These are phyloP conservation scores for Chlorodrepanis virens DNA, from an alignment of 2,113 vertebrate genomes.

Conservation along the genomic window DNA sequence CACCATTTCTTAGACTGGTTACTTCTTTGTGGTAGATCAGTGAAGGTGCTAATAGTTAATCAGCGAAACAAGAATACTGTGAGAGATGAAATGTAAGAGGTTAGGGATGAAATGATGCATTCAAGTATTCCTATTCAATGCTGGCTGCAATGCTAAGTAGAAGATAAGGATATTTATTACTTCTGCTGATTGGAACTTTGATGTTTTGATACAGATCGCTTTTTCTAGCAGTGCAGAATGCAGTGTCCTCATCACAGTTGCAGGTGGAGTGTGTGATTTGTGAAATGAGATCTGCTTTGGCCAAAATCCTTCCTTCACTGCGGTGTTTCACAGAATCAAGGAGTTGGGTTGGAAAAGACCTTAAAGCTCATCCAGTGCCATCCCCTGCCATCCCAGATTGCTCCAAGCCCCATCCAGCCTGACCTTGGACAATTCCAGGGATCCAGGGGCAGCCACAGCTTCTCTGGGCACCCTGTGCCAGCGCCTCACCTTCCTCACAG, in stretches of 20 bases:
- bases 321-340: background rate
- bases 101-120: background rate
- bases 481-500: background rate
- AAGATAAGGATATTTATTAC: background rate
- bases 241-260: background rate
- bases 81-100: background rate
- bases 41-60: background rate
- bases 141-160: background rate
- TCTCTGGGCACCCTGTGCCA: background rate
- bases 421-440: background rate
- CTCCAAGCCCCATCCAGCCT: accelerated
- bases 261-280: background rate
- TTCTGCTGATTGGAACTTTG: background rate
- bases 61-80: background rate
- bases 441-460: background rate
- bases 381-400: background rate
- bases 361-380: background rate
- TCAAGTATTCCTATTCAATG: accelerated
- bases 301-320: background rate
- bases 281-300: background rate
- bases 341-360: background rate
- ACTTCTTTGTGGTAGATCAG: background rate
- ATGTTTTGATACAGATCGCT: background rate
- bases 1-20: accelerated
- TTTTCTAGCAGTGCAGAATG: background rate